These are phyloP conservation scores for Drosophila kikkawai DNA, from an alignment of 1,140 invertebrate species.

Conservation along the genomic window DNA sequence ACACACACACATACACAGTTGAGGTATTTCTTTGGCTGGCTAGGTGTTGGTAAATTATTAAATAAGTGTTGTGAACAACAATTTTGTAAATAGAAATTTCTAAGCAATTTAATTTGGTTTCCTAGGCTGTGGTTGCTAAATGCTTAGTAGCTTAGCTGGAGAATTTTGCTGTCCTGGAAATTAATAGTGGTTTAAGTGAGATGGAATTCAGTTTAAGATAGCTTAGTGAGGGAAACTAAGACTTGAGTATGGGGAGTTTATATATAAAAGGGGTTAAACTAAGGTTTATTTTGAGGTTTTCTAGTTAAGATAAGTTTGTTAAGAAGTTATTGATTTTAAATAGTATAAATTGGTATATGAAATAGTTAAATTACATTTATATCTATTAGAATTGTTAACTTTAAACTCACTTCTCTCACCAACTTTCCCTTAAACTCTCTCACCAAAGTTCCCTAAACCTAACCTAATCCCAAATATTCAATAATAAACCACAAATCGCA, in stretches of 20 bases:
- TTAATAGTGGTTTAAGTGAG: neutral
- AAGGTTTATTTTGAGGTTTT: neutral
- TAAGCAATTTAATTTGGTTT: slow-evolving; percentile 26
- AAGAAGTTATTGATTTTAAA: neutral
- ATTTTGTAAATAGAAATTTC: slow-evolving; percentile 11
- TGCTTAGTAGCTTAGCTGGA: too few species aligned
- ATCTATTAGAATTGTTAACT: neutral
- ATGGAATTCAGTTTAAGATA: neutral
- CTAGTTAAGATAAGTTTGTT: too few species aligned
- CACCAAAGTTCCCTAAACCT: neutral
- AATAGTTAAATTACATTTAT: neutral
- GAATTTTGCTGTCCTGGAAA: neutral
- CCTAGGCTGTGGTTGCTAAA: slow-evolving; percentile 9
- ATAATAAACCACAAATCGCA: slow-evolving; percentile 42
- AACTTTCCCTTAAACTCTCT: neutral
- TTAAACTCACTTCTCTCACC: too few species aligned
- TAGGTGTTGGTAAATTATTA: slow-evolving; percentile 46
- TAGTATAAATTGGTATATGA: neutral
- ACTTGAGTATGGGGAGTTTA: neutral
- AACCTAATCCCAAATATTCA: slow-evolving; percentile 41
- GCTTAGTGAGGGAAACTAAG: neutral
- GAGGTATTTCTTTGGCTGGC: slow-evolving; percentile 1
- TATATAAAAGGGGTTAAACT: neutral
- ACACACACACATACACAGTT: neutral
- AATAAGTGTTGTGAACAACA: slow-evolving; percentile 22